Base-by-base conservation (phyloP, 1,140 invertebrate species). In the Drosophila sp. region DNA sequence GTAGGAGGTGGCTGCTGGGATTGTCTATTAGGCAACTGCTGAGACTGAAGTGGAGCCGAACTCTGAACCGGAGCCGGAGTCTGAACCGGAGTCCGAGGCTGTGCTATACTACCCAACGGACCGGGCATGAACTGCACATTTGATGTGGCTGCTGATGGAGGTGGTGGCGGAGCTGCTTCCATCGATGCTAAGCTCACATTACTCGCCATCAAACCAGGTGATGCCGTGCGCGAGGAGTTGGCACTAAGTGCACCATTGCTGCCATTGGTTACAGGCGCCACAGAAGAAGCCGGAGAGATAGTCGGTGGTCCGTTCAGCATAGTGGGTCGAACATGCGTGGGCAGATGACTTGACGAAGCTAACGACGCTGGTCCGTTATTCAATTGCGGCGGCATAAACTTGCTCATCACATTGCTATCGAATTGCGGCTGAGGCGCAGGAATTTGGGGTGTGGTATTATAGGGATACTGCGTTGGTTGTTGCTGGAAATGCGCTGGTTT, bases 191-290 rank as follows among this genome's bases (percentile, higher is more conserved):
- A 14, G 7, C 27, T 50, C 1, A 14, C 7, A 6, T 56, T 63
- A 43, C 27, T 59, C 0, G 18, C 21, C 36, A 65, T 21, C 21
- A 80, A 29, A 5, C 83, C 72, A 5, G 90, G 84, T 13, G 90
- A 90, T 6, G 84, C 81, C 14, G 90, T 91, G 18, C 90, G 79
- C 11, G 90, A 91, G 13, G 90, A 91, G 13, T 87, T 83, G 25
- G 72, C 71, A 54, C 90, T 91, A 2, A 65, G 21, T 25, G 67
- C 54, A 2, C 81, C 82, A 63, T 80, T 84, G 59, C 67, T 80
- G 46, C 78, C 80, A 59, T 79, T 84, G 27, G 61, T 76, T 6
- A 66, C 29, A 18, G 59, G 41, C 14, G 43, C 18, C n/a, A 5
- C 1, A 0, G 36, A 13, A 5, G 8, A 1, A 61, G 25, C 7